Evolutionary conservation across 2,888 invertebrate genomes (phyloP).

Genomic region (Tridacna crocea): DNA sequence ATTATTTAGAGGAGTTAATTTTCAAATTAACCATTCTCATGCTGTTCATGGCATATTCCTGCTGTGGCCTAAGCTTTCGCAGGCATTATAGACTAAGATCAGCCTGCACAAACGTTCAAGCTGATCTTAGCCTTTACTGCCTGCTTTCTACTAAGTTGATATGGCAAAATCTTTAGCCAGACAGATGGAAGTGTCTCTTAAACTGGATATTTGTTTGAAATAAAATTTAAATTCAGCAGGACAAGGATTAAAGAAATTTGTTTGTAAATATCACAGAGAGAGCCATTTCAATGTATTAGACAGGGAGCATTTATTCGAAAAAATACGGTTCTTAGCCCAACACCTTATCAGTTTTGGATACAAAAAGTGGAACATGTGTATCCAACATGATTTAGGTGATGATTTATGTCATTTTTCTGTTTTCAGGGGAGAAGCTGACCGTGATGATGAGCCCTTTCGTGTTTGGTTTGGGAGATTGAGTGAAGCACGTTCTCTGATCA

Average conservation of each 20-base stretch:
- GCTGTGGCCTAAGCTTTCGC: background rate
- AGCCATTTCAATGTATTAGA: no score
- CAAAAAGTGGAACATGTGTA: no score
- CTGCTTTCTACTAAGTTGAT: slow-evolving; percentile 3
- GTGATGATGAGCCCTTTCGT: slow-evolving; percentile 36
- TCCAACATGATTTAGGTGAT: no score
- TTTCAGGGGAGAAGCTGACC: slow-evolving; percentile 44
- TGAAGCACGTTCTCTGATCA: slow-evolving; percentile 36
- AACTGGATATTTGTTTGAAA: slow-evolving; percentile 10
- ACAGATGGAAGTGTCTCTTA: background rate
- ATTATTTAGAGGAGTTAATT: no score
- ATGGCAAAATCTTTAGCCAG: background rate
- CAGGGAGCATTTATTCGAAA: no score
- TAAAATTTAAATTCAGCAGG: slow-evolving; percentile 1
- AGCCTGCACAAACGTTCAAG: background rate
- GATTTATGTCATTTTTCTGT: background rate
- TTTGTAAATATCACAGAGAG: no score
- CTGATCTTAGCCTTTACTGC: slow-evolving; percentile 6
- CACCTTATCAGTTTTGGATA: no score
- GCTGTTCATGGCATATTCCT: background rate
- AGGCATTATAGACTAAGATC: slow-evolving; percentile 5
- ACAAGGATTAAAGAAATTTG: background rate
- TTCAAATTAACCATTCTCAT: no score
- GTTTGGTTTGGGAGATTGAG: slow-evolving; percentile 51
- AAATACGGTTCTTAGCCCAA: no score